phyloP scores from a whole-genome alignment of 2,797 vertebrate genomes.

The Cheirogaleus major region DNA sequence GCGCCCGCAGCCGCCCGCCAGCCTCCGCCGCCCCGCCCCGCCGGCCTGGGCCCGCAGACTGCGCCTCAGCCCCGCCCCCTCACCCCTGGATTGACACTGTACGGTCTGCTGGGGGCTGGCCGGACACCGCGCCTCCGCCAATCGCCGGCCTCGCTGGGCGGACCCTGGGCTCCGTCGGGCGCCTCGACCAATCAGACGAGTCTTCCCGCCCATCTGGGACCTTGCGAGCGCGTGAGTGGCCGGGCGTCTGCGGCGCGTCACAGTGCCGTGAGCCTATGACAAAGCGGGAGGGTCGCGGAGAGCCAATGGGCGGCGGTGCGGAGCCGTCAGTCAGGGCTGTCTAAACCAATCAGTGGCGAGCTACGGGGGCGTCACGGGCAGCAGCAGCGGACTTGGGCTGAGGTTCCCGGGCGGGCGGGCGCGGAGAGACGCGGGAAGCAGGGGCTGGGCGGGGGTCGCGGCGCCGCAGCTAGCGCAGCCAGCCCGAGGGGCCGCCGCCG shows the following conservation, averaged over 20 bases:
- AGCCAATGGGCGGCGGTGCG: constrained; percentile 78
- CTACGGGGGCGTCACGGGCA: constrained; percentile 72
- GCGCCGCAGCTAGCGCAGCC: constrained; percentile 79
- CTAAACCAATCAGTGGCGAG: constrained; percentile 78
- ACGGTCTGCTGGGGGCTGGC: neutral
- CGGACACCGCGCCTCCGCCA: constrained; percentile 1
- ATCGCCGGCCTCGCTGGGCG: constrained; percentile 5
- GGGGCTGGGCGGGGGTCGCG: constrained; percentile 78
- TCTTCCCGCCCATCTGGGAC: constrained; percentile 45
- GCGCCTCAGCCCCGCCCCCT: constrained; percentile 66
- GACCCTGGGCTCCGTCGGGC: neutral
- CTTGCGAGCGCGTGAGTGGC: constrained; percentile 40
- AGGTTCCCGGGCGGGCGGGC: constrained; percentile 75
- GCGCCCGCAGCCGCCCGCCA: neutral
- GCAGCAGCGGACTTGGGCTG: constrained; percentile 69
- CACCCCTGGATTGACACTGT: constrained; percentile 68
- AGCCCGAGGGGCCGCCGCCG: constrained; percentile 75
- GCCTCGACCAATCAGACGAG: neutral
- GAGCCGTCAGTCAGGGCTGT: constrained; percentile 75
- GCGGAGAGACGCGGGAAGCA: constrained; percentile 77
- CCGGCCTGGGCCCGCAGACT: neutral
- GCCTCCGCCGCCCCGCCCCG: constrained; percentile 30
- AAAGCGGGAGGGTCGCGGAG: neutral
- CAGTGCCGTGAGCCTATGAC: constrained; percentile 23
- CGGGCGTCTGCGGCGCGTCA: constrained; percentile 43